Percentiles rank a stretch among this genome's conserved stretches.
These are phyloP conservation scores for Bombylius discolor DNA, from an alignment of 2,888 invertebrate species.

Conservation along the genomic window DNA sequence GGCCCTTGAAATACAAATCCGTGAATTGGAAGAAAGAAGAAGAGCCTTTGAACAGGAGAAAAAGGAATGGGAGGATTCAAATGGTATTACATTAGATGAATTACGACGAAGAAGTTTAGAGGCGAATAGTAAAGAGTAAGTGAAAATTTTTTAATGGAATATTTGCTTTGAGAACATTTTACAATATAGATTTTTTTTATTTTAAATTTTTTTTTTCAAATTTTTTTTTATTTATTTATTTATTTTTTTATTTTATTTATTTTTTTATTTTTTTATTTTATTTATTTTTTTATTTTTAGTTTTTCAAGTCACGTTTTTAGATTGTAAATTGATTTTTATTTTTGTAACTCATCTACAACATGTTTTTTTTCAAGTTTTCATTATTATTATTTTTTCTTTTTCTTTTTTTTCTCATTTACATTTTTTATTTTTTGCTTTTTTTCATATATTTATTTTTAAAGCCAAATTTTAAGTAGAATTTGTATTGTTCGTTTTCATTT, in stretches of 20 bases:
- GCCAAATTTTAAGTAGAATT: no score
- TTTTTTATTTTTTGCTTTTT: no score
- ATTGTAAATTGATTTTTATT: neutral
- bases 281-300: neutral
- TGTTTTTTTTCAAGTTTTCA: neutral
- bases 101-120: slow-evolving; percentile 75
- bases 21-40: slow-evolving; percentile 81
- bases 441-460: no score
- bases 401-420: no score
- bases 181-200: neutral
- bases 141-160: slow-evolving; percentile 19
- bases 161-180: neutral
- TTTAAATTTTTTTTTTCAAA: neutral
- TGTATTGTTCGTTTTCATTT: no score
- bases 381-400: no score
- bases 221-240: neutral
- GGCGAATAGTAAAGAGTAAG: slow-evolving; percentile 79
- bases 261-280: neutral
- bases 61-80: slow-evolving; percentile 78
- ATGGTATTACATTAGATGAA: slow-evolving; percentile 80
- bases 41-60: slow-evolving; percentile 75
- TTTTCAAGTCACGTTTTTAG: neutral
- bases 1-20: slow-evolving; percentile 74
- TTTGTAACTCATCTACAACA: neutral
- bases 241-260: neutral